These are phyloP conservation scores for Lepidostoma basale DNA, from an alignment of 1,140 invertebrate genomes.

Conservation along the genomic window DNA sequence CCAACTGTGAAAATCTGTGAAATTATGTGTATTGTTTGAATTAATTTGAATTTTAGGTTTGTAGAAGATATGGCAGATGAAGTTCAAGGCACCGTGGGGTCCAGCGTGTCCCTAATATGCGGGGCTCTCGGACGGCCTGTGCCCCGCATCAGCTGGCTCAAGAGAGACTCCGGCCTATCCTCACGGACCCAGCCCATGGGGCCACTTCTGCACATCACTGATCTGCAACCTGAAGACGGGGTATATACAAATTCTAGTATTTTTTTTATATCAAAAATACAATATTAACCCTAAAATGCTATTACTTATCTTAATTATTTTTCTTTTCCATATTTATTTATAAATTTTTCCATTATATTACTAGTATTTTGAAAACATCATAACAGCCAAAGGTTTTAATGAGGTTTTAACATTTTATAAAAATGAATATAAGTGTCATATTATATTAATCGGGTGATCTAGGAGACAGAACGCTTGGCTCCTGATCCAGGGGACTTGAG, in stretches of 20 bases:
- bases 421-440: too few relatives aligned
- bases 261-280: too few relatives aligned
- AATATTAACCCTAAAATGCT: too few relatives aligned
- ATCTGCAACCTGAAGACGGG: conserved; percentile 52
- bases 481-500: too few relatives aligned
- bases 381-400: too few relatives aligned
- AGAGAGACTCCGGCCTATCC: conserved; percentile 56
- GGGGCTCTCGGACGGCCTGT: conserved; percentile 66
- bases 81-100: conserved; percentile 20
- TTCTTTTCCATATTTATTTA: neutral
- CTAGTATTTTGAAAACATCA: too few relatives aligned
- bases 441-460: too few relatives aligned
- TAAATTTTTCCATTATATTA: too few relatives aligned
- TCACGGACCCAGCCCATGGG: conserved; percentile 12
- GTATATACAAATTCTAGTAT: too few relatives aligned
- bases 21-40: neutral
- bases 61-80: conserved; percentile 35
- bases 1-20: too few relatives aligned
- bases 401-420: too few relatives aligned
- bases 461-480: too few relatives aligned
- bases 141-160: conserved; percentile 65
- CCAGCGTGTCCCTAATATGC: conserved; percentile 61
- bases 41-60: conserved; percentile 26
- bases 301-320: neutral
- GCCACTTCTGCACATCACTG: conserved; percentile 42